These are phyloP conservation scores for Ptilorrhoa leucosticta DNA, from an alignment of 2,113 vertebrate species.

Conservation along the genomic window DNA sequence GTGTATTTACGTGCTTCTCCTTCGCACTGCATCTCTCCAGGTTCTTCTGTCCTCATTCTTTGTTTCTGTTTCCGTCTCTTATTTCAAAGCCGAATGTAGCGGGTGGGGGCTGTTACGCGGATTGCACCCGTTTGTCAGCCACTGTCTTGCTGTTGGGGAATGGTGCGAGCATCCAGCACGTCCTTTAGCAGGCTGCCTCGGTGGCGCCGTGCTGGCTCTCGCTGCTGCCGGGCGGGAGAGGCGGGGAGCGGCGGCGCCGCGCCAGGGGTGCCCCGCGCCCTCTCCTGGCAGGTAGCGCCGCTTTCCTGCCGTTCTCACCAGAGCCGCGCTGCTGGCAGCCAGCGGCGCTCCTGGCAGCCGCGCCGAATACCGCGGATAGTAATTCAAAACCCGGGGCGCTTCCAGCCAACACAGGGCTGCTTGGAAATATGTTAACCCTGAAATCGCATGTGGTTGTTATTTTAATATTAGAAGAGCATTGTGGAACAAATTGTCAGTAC, in stretches of 20 bases:
- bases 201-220: background rate
- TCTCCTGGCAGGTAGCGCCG: background rate
- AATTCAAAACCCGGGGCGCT: background rate
- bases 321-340: background rate
- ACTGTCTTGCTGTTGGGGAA: background rate
- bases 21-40: background rate
- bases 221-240: background rate
- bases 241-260: background rate
- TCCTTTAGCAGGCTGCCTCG: background rate
- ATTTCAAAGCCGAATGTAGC: background rate
- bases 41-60: background rate
- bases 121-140: background rate
- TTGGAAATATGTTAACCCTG: slow-evolving; percentile 29
- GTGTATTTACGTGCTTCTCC: background rate
- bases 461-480: background rate
- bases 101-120: background rate
- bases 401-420: background rate
- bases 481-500: background rate
- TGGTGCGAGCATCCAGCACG: background rate
- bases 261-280: background rate
- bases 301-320: background rate
- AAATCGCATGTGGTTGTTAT: background rate
- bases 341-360: background rate
- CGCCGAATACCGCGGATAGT: background rate
- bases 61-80: background rate